Conservation (phyloP, 2,797 vertebrate genomes). For the Babyrousa celebensis region DNA sequence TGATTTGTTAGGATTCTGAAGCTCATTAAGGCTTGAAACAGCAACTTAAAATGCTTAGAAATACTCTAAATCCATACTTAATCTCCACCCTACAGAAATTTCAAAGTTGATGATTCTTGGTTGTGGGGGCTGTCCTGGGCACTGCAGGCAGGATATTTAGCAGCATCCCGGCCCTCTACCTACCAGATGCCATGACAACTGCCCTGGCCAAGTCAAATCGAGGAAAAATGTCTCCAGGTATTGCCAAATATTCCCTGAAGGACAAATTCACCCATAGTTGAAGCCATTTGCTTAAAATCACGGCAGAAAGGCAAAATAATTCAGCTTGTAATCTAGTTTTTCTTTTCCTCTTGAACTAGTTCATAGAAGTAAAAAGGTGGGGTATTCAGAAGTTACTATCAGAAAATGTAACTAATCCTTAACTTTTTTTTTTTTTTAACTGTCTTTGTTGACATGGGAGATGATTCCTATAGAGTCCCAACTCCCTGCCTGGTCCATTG, state of each 20-base stretch:
- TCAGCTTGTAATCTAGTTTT: background rate
- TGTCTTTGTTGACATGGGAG: background rate
- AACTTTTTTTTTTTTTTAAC: background rate
- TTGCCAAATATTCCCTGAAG: background rate
- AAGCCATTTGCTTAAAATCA: background rate
- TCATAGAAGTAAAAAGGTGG: background rate
- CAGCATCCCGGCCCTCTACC: background rate
- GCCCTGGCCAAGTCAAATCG: background rate
- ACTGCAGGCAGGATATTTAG: too few relatives aligned
- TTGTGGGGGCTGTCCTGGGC: rapidly evolving
- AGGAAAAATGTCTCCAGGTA: background rate
- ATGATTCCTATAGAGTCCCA: background rate
- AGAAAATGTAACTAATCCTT: background rate
- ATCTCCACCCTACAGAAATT: background rate
- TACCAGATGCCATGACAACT: background rate
- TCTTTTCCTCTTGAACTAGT: background rate
- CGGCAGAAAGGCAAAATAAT: background rate
- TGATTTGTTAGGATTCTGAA: background rate
- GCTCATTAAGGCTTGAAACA: background rate
- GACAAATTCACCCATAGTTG: background rate
- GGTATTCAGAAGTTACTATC: background rate
- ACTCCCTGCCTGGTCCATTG: background rate
- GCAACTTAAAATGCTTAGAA: background rate
- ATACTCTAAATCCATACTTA: background rate
- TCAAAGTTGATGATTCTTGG: background rate